Conservation (phyloP, 2,113 vertebrate species). For the Pontoporia blainvillei region DNA sequence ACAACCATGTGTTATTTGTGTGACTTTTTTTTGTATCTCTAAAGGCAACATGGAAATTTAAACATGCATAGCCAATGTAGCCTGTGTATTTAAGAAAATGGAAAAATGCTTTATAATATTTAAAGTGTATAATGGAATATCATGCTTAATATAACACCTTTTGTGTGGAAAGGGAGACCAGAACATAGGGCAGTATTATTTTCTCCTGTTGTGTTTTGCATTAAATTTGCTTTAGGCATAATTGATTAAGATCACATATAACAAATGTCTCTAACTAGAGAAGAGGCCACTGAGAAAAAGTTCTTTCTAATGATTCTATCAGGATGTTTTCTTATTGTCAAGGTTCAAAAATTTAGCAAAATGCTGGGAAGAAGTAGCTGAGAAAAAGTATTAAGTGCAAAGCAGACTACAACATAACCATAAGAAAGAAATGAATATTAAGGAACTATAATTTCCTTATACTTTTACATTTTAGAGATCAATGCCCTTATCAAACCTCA, state of each 20-base stretch:
- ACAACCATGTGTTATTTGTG: slow-evolving; percentile 26
- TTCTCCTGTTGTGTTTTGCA: neutral
- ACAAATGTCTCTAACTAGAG: neutral
- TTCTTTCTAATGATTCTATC: neutral
- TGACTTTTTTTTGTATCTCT: slow-evolving; percentile 52
- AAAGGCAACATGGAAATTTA: slow-evolving; percentile 48
- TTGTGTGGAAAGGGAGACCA: neutral
- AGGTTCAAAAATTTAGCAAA: slow-evolving; percentile 30
- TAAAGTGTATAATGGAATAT: slow-evolving; percentile 13
- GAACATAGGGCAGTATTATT: neutral
- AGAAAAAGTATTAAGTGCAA: neutral
- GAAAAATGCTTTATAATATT: slow-evolving; percentile 41
- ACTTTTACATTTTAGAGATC: neutral
- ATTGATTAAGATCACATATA: neutral
- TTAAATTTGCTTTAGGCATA: slow-evolving; percentile 14
- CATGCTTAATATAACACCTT: slow-evolving; percentile 19
- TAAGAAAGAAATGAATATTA: neutral
- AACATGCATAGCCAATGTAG: neutral
- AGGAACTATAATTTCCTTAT: neutral
- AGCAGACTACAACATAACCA: neutral
- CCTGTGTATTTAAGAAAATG: slow-evolving; percentile 26
- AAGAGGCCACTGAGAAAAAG: neutral
- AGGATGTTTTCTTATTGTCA: slow-evolving; percentile 18
- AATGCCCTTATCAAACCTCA: neutral
- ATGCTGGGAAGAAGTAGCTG: neutral